Conservation (phyloP, 2,113 vertebrate species). For the Rhinoderma darwinii region DNA sequence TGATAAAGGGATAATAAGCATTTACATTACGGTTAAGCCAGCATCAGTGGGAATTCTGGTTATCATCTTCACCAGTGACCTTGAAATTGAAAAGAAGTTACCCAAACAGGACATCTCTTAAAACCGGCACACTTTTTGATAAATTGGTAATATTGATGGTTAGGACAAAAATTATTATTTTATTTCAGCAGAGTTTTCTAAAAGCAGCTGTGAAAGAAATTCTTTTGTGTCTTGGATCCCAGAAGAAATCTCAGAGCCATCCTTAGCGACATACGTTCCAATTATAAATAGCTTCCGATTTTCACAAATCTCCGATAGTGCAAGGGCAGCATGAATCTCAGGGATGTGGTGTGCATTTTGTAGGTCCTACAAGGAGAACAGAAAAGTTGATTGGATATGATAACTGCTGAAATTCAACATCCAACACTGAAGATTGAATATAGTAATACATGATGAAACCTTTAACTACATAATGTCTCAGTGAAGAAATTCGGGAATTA, state of each 20-base stretch:
- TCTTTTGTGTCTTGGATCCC: constrained; percentile 84
- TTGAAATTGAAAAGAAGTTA: background rate
- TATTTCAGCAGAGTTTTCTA: constrained; percentile 59
- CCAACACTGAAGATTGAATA: background rate
- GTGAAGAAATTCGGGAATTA: too few species aligned
- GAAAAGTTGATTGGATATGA: background rate
- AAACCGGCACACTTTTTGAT: background rate
- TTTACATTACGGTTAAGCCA: background rate
- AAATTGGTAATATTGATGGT: background rate
- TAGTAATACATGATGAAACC: constrained; percentile 22
- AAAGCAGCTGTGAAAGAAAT: constrained; percentile 84
- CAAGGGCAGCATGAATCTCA: constrained; percentile 86
- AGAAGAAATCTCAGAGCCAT: constrained; percentile 74
- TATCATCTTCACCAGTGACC: background rate
- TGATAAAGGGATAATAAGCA: background rate
- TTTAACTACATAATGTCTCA: too few species aligned
- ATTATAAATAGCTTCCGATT: constrained; percentile 87
- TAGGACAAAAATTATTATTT: background rate
- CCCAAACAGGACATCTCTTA: background rate
- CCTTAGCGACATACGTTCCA: constrained; percentile 78
- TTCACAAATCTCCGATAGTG: constrained; percentile 81
- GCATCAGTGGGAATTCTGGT: background rate
- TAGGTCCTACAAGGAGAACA: constrained; percentile 76
- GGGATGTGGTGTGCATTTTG: constrained; percentile 83
- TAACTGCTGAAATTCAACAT: background rate